These are phyloP conservation scores for Mugil cephalus DNA, from an alignment of 2,113 vertebrate genomes.

Conservation along the genomic window DNA sequence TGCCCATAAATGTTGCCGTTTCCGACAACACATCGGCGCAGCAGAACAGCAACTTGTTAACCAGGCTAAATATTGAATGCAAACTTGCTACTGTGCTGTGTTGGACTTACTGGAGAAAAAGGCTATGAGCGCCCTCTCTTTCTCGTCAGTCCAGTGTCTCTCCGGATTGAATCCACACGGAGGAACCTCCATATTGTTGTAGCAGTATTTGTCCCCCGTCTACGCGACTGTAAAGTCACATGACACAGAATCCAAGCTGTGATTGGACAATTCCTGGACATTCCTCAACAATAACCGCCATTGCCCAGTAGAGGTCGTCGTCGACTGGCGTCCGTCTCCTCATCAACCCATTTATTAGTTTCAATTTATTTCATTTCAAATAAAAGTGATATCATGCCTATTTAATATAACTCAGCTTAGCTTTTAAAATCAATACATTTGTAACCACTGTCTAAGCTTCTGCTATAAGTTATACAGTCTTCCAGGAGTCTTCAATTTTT, in stretches of 20 bases:
- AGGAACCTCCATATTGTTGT: conserved; percentile 62
- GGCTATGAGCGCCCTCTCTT: conserved; percentile 60
- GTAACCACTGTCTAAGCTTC: too few relatives aligned
- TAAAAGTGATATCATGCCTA: not conserved
- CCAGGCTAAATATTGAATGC: fast-evolving
- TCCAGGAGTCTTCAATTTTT: too few relatives aligned
- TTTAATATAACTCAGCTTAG: not conserved
- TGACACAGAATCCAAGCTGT: conserved; percentile 1
- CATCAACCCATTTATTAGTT: too few relatives aligned
- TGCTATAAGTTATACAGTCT: too few relatives aligned
- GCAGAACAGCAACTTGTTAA: conserved; percentile 6
- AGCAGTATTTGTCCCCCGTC: conserved; percentile 21
- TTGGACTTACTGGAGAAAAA: conserved; percentile 66
- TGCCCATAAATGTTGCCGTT: conserved; percentile 42
- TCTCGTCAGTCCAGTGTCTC: conserved; percentile 70
- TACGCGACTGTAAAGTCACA: conserved; percentile 16
- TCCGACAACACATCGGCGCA: not conserved
- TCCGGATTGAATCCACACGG: conserved; percentile 37
- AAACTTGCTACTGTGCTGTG: fast-evolving
- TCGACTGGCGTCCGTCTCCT: not conserved
- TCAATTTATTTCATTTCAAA: too few relatives aligned
- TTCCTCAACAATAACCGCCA: not conserved
- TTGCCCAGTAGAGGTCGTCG: conserved; percentile 64
- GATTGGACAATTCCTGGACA: conserved; percentile 30
- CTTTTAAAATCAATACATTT: too few relatives aligned